Evolutionary conservation across 2,113 vertebrate species (phyloP).

Genomic region (Lampris megalopsis): DNA sequence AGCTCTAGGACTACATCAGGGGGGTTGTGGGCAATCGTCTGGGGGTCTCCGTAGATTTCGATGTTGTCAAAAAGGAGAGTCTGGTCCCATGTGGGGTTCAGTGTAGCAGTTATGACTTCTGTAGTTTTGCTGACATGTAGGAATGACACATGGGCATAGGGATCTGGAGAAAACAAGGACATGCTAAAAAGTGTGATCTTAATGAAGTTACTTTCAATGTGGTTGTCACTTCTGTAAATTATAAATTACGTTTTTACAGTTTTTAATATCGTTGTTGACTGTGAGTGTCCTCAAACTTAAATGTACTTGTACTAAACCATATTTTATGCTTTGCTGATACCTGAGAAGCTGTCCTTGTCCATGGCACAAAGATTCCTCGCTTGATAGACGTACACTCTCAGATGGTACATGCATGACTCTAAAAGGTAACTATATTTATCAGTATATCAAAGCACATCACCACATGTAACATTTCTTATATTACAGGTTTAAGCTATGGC

Average conservation of each 20-base stretch:
- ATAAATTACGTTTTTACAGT: not conserved
- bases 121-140: constrained; percentile 96
- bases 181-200: not conserved
- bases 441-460: constrained; percentile 5
- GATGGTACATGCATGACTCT: constrained; percentile 90
- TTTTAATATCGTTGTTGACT: no score
- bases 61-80: constrained; percentile 95
- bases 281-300: no score
- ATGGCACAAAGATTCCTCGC: constrained; percentile 92
- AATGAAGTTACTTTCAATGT: not conserved
- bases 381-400: constrained; percentile 96
- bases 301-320: not conserved
- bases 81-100: constrained; percentile 98
- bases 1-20: constrained; percentile 90
- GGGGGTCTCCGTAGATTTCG: constrained; percentile 92
- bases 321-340: constrained; percentile 73
- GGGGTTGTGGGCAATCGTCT: constrained; percentile 84
- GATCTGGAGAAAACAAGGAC: constrained; percentile 83
- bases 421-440: constrained; percentile 44
- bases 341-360: constrained; percentile 99
- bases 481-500: no score
- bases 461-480: not conserved
- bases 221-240: not conserved
- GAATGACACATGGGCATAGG: constrained; percentile 95
- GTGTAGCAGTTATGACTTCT: constrained; percentile 88